These are phyloP conservation scores for Gavia stellata DNA, from an alignment of 2,113 vertebrate species.

Conservation along the genomic window DNA sequence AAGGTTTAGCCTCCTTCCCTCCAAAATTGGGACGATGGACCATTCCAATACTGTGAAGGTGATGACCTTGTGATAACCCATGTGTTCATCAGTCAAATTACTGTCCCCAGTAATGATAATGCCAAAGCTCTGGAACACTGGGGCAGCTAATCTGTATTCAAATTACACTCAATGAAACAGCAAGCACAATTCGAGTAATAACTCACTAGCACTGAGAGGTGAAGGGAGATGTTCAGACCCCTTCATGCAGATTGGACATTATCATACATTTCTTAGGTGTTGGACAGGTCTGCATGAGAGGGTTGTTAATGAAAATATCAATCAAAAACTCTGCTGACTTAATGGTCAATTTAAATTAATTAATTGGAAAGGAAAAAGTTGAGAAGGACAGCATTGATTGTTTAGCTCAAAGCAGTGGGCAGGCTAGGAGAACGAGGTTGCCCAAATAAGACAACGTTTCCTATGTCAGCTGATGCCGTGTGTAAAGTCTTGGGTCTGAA, in stretches of 20 bases:
- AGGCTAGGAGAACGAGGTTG: conserved; percentile 7
- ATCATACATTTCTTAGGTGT: conserved; percentile 87
- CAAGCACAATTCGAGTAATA: conserved; percentile 79
- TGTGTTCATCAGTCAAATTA: conserved; percentile 89
- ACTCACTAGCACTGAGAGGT: conserved; percentile 78
- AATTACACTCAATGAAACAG: conserved; percentile 84
- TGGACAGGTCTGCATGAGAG: conserved; percentile 81
- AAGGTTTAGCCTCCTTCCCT: conserved; percentile 72
- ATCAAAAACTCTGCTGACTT: conserved; percentile 86
- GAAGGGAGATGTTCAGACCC: conserved; percentile 71
- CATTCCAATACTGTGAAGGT: conserved; percentile 70
- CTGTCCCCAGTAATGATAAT: conserved; percentile 84
- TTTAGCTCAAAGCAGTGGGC: conserved; percentile 41
- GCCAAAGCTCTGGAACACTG: conserved; percentile 86
- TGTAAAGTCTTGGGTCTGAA: not conserved
- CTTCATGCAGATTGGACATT: conserved; percentile 80
- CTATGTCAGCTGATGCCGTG: not conserved
- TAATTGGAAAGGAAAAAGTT: conserved; percentile 81
- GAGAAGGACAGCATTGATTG: conserved; percentile 66
- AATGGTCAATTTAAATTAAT: conserved; percentile 93
- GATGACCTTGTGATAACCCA: conserved; percentile 93
- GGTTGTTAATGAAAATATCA: conserved; percentile 88
- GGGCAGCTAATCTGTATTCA: conserved; percentile 94
- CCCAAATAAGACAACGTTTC: not conserved
- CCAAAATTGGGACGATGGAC: conserved; percentile 59